Evolutionary conservation across 2,113 vertebrate species (phyloP), one percentile per base, ranked within the genome.

Genomic region (Misgurnus mizolepis): DNA sequence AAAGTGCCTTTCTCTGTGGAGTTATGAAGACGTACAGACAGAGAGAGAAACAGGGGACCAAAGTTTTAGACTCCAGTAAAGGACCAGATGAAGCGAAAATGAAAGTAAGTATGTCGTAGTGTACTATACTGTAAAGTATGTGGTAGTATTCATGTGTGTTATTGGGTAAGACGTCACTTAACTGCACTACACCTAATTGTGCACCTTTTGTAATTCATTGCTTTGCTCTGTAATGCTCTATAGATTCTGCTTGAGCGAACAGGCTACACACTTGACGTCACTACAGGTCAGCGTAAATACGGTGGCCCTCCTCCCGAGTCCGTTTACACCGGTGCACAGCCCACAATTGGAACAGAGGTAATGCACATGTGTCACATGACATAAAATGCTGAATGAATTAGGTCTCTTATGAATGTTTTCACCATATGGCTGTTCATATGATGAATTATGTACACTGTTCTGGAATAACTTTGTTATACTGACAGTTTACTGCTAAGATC

Each of bases 1-100:
- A 99, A 97, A 99, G 98, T 97, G 98, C 98, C 94, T 99, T 98
- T 92, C 96, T 99, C 89, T 99, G 98, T 90, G 98, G 98, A 78
- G 98, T 99, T 84, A 99, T 99, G 98, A 99, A 99, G 95, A 99
- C 97, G 1, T 98, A 98, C 72, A 94, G 97, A 85, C 97, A 99
- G 93, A 93, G 97, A 89, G 98, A 99, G 93, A 99, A 99, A 91
- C 97, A 98, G 88, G 98, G 97, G 90, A 95, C 96, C 86, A 98
- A 98, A 93, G 97, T 97, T 80, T 91, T 96, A 72, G 96, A 98
- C 75, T 91, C 96, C 87, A 96, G 91, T 82, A 99, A 98, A 95
- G 98, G 97, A 92, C 98, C 98, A 83, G 98, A 99, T 87, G 98
- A 99, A 89, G 90, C 94, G 67, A 98, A 98, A 91, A 98, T 99